Conservation (phyloP, 2,113 vertebrate species). For the Bubo blakistoni region DNA sequence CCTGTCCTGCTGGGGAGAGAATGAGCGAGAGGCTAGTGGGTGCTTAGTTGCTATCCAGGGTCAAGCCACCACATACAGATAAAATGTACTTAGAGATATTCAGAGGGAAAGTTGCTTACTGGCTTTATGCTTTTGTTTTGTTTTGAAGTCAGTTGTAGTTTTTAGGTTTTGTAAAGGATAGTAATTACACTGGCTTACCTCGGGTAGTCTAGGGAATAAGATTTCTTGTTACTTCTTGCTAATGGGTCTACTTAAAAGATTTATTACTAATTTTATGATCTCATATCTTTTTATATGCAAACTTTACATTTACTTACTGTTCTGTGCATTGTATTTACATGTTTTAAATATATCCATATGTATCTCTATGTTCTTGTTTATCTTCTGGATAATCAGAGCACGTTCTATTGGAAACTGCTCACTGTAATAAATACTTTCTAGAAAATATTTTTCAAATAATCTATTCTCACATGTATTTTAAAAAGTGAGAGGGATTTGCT, state of each 20-base stretch:
- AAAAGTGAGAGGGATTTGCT: background rate
- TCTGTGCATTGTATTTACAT: background rate
- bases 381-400: background rate
- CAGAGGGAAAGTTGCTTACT: background rate
- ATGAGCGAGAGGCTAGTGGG: accelerated
- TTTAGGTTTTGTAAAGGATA: background rate
- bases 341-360: background rate
- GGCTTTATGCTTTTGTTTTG: background rate
- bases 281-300: background rate
- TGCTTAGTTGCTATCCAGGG: background rate
- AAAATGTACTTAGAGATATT: background rate
- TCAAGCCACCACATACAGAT: background rate
- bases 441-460: background rate
- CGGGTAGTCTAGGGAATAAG: background rate
- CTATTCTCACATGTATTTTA: background rate
- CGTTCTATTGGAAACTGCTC: background rate
- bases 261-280: background rate
- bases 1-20: background rate
- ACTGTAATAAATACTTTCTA: background rate
- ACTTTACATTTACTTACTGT: background rate
- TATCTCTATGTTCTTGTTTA: background rate
- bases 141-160: background rate
- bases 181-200: background rate
- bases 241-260: background rate
- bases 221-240: background rate